Base-by-base conservation (phyloP, 2,888 invertebrate genomes). In the Galerucella nymphaeae region DNA sequence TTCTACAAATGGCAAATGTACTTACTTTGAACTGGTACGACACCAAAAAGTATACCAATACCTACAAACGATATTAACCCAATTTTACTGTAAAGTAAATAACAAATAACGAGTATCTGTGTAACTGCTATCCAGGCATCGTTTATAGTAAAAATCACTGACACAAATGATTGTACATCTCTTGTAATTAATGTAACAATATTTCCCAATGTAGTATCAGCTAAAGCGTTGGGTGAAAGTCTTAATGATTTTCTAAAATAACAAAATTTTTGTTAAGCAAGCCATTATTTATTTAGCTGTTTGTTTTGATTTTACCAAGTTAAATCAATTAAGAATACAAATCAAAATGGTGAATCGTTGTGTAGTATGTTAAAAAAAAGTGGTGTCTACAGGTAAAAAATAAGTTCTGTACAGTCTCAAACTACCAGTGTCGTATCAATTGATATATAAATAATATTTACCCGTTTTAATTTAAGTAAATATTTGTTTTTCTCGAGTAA, bases 81-180 rank as follows among this genome's bases (percentile, higher is more conserved):
- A 80, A 90, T 88, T 85, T 88, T 81, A 50, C 75, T 72, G 78
- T 92, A 94, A 89, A 96, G 91, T 73, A 97, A 90, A 84, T 91
- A 92, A 5, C 94, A 92, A 76, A 96, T 92, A 77, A 95, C 90
- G 63, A 93, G 85, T 0, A 96, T 93, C 80, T 96, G 94, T 20
- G 96, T 83, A 0, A 97, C 95, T 0, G 96, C 96, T 75, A 97
- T 93, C 96, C 97, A 96, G 41, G 97, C 88, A 84, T 96, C 97
- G 86, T 97, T 97, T 8, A 96, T 86, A 84, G 96, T 96, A 80
- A 95, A 91, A 61, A 95, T 90, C 13, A 94, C 94, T 82, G 94
- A 89, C 84, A 98, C 97, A 85, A 98, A 96, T 67, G 96, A 90
- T 80, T 93, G 93, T 76, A 97, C 94, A 85, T 98, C 98, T 84